Conservation (phyloP, 2,113 vertebrate species). For the Rhegmatorhina hoffmannsi region DNA sequence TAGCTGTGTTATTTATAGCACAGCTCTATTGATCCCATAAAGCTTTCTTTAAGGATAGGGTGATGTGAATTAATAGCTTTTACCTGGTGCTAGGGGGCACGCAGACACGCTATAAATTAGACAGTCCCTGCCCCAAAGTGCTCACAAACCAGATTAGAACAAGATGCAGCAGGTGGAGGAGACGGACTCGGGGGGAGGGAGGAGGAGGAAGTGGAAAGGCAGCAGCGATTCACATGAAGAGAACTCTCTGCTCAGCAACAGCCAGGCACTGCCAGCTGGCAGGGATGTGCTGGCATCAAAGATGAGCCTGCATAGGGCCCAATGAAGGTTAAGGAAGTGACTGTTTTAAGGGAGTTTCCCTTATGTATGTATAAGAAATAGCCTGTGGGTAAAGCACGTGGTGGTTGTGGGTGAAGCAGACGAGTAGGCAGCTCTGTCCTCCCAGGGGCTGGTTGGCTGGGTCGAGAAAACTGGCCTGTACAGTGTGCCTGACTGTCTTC, state of each 20-base stretch:
- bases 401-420: constrained; percentile 22
- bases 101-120: constrained; percentile 58
- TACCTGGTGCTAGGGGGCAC: constrained; percentile 36
- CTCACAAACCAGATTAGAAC: constrained; percentile 56
- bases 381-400: constrained; percentile 17
- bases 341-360: constrained; percentile 60
- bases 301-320: constrained; percentile 25
- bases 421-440: not conserved
- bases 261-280: constrained; percentile 46
- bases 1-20: not conserved
- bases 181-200: constrained; percentile 51
- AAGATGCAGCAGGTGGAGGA: constrained; percentile 67
- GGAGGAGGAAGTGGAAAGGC: constrained; percentile 52
- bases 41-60: constrained; percentile 35
- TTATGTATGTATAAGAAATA: constrained; percentile 19
- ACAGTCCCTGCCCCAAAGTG: constrained; percentile 58
- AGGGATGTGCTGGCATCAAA: constrained; percentile 40
- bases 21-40: constrained; percentile 50
- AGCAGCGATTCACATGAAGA: not conserved
- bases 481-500: not conserved
- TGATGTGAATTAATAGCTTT: constrained; percentile 53
- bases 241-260: constrained; percentile 58
- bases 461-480: not conserved
- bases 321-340: constrained; percentile 45
- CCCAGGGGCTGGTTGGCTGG: not conserved